Conservation (phyloP, 2,113 vertebrate genomes). For the Smithornis capensis region DNA sequence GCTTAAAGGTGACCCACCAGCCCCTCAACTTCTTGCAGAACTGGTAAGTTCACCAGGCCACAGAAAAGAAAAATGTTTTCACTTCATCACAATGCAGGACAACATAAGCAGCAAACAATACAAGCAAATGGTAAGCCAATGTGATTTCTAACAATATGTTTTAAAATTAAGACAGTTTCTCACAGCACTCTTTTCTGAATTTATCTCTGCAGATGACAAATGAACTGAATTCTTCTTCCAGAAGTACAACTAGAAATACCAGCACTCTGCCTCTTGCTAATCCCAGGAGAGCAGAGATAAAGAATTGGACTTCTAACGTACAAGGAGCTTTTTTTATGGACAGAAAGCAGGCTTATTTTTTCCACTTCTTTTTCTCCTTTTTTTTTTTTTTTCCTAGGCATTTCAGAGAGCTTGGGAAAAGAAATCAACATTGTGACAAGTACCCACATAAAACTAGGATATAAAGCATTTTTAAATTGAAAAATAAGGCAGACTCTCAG, state of each 20-base stretch:
- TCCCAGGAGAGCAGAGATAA: neutral
- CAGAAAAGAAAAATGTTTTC: neutral
- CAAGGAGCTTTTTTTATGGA: neutral
- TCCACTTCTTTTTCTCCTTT: neutral
- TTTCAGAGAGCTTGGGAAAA: neutral
- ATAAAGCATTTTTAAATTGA: neutral
- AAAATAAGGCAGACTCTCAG: neutral
- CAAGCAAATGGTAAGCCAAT: neutral
- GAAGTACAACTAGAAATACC: neutral
- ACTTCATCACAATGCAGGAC: neutral
- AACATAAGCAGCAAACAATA: neutral
- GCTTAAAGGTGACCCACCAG: constrained; percentile 31
- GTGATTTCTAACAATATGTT: neutral
- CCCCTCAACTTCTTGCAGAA: neutral
- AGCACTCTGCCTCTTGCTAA: neutral
- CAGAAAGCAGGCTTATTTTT: neutral
- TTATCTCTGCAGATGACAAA: neutral
- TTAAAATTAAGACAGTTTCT: neutral
- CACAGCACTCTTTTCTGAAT: neutral
- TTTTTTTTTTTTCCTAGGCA: neutral
- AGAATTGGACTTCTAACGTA: neutral
- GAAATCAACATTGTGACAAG: neutral
- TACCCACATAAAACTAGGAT: neutral
- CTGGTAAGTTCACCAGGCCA: neutral
- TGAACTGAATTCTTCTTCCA: neutral